Conservation (phyloP, 2,113 vertebrate genomes). For the Herpailurus yagouaroundi region DNA sequence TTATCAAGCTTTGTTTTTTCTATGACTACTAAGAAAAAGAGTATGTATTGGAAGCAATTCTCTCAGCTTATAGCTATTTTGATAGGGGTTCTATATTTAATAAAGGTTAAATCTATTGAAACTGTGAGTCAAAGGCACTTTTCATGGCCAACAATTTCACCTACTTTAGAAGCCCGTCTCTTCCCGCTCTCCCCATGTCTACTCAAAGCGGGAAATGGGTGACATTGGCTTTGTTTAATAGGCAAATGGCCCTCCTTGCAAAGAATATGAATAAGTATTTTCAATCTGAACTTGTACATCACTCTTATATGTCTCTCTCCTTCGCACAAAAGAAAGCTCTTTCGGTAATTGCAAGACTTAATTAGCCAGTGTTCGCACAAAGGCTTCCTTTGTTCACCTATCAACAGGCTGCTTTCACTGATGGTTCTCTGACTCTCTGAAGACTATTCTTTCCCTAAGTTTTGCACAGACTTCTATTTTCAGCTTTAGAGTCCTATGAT, state of each 20-base stretch:
- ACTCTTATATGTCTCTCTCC: conserved; percentile 59
- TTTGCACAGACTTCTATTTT: conserved; percentile 67
- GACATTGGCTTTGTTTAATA: conserved; percentile 64
- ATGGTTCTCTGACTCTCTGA: conserved; percentile 63
- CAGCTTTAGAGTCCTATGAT: conserved; percentile 37
- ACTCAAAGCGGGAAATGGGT: neutral
- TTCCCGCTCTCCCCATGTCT: conserved; percentile 45
- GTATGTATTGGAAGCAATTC: conserved; percentile 76
- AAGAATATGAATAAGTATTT: conserved; percentile 75
- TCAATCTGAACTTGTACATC: conserved; percentile 70
- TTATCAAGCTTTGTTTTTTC: conserved; percentile 80
- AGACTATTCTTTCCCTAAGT: conserved; percentile 59
- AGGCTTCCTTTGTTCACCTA: conserved; percentile 75
- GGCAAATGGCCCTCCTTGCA: conserved; percentile 48
- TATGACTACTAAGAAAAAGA: conserved; percentile 71
- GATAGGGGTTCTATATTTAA: conserved; percentile 79
- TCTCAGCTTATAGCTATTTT: conserved; percentile 82
- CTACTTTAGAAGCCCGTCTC: conserved; percentile 64
- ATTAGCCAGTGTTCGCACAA: conserved; percentile 73
- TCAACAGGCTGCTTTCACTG: conserved; percentile 66
- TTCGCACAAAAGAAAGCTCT: conserved; percentile 63
- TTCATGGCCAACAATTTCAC: conserved; percentile 76
- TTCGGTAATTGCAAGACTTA: conserved; percentile 74
- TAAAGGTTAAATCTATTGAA: conserved; percentile 81
- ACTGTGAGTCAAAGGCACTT: conserved; percentile 78